A percentile compares a stretch with the other conserved stretches of the same genome.
Evolutionary conservation across 1,140 invertebrate genomes (phyloP).

Genomic region (Microplitis mediator): DNA sequence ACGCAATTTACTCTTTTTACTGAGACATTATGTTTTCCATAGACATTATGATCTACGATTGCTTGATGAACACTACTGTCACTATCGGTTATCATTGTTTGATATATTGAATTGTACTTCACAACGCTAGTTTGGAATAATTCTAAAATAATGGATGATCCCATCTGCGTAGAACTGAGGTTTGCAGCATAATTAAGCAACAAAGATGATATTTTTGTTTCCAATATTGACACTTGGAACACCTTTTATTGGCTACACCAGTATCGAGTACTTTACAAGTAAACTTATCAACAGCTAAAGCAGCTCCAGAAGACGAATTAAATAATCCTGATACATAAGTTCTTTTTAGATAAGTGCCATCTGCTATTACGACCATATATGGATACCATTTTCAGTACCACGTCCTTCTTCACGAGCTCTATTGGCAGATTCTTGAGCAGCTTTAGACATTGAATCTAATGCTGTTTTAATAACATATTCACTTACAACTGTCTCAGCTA

Average conservation of each 20-base stretch:
- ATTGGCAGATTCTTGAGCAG: not conserved
- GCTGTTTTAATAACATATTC: not conserved
- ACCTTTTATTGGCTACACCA: not conserved
- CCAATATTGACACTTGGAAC: not conserved
- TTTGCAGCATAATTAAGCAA: not conserved
- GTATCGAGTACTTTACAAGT: not conserved
- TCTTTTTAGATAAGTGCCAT: not conserved
- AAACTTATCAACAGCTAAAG: not conserved
- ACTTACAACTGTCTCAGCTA: not conserved
- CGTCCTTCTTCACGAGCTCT: not conserved
- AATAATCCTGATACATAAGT: not conserved
- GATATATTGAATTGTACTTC: slow-evolving; percentile 27
- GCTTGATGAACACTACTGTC: slow-evolving; percentile 37
- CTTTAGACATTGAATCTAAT: not conserved
- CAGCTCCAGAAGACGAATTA: not conserved
- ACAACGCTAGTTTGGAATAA: not conserved
- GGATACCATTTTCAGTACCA: not conserved
- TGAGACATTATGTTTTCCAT: slow-evolving; percentile 30
- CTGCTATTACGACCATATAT: not conserved
- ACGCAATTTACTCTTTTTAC: slow-evolving; percentile 37
- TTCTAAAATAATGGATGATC: not conserved
- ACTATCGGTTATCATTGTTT: slow-evolving; percentile 38
- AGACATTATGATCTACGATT: slow-evolving; percentile 25
- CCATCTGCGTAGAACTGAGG: not conserved
- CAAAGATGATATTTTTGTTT: not conserved